Base-by-base conservation (phyloP, 1,140 invertebrate species). In the Aphelenchoides fujianensis region DNA sequence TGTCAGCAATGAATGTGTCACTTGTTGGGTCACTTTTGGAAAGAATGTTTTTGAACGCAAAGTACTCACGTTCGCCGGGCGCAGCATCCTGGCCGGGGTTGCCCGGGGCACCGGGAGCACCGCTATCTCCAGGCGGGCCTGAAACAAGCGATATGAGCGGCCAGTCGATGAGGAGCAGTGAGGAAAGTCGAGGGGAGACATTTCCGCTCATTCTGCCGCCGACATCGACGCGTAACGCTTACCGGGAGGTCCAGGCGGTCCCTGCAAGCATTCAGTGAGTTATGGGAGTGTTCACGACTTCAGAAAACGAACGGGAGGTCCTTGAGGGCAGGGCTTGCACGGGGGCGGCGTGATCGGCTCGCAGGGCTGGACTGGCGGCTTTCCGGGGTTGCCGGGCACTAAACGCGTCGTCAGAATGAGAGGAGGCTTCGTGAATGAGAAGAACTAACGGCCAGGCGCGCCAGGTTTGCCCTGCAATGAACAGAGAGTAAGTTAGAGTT, bases 261-360 rank as follows among this genome's bases (percentile, higher is more conserved):
- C 41, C 41, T 48, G 41, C 12, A 48, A 48, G 23, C 23, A 23
- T 16, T 16, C 41, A 48, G 12, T 48, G 12, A 48, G 23, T 48
- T 48, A 16, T 16, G 23, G 23, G 41, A 12, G 23, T 48, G 41
- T 23, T 48, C 12, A 48, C n/a, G n/a, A n/a, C n/a, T n/a, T n/a
- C n/a, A n/a, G n/a, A 48, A 23, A 23, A 48, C 41, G 12, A 16
- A 48, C 72, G 30, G 72, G 72, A 55, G 57, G 55, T 54, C 77
- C 77, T 71, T 79, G 71, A 53, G 77, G 77, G 70, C 77, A 78
- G 36, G 76, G 72, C 52, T 79, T 72, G 70, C 77, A 78, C 61
- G 77, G 77, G 41, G 77, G 77, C 48, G 77, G 76, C 57, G 77
- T 78, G 35, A 80, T 71, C 53, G 76, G 76, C 72, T 78, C 77